Base-by-base conservation (phyloP, 2,888 invertebrate genomes). In the Hermaeophaga mercurialis region DNA sequence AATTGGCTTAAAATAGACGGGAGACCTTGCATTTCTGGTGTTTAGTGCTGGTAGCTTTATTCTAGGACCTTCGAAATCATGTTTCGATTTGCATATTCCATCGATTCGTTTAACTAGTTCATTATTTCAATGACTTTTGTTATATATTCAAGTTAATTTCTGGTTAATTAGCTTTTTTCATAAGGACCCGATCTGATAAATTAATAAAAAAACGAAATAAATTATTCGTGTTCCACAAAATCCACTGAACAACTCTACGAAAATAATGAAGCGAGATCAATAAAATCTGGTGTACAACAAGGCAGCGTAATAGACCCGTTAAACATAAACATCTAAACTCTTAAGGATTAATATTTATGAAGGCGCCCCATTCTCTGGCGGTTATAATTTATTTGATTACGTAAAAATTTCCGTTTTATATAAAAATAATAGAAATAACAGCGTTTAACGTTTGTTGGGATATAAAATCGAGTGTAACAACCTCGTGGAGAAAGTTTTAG, bases 401-500 rank as follows among this genome's bases (percentile, higher is more conserved):
- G 31, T 12, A 31, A 31, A 3, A 31, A 12, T 12, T 43, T 43
- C 24, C 43, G 3, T 43, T 11, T 12, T 24, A 15, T 24, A 43
- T 43, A 43, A 43, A 43, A 43, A 43, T 43, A 24, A 43, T 43
- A 43, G 43, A 18, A 43, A 43, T 24, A 43, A 24, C 26, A 24
- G 22, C 39, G 19, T 39, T 39, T n/a, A 5, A 22, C 11, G 39
- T 43, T 43, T 43, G 43, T 43, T 43, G 9, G 43, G 26, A 43
- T 43, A 43, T 43, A 43, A 24, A 43, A 43, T 43, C 43, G 58
- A 64, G 64, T 65, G 61, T 65, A 62, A 62, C 65, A 61, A 66
- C 66, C 67, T 61, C 61, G 41, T 49, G 19, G 67, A 69, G 70
- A 70, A 67, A 62, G 61, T 59, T 52, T 17, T 28, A 38, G 47